These are phyloP conservation scores for Rhodophaea formosa DNA, from an alignment of 2,888 invertebrate species.

Conservation along the genomic window DNA sequence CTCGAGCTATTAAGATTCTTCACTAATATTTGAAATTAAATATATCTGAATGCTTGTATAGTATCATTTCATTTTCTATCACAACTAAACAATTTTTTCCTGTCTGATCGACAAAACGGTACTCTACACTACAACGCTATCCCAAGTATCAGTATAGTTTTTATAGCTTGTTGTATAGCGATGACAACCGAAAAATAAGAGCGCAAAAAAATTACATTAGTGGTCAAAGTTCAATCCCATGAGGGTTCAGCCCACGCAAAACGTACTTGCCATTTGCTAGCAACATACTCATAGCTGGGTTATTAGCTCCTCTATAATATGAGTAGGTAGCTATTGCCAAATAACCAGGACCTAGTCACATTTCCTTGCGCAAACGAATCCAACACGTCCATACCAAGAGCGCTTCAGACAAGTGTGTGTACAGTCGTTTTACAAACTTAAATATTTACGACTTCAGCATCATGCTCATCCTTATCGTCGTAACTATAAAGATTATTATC, in stretches of 20 bases:
- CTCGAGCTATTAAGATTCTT: neutral
- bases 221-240: neutral
- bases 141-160: no score
- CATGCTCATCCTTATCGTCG: constrained; percentile 15
- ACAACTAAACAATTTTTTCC: no score
- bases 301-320: constrained; percentile 19
- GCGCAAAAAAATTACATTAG: neutral
- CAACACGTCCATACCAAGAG: constrained; percentile 44
- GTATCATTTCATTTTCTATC: no score
- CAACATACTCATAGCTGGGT: neutral
- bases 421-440: constrained; percentile 20
- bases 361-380: constrained; percentile 51
- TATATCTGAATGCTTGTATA: neutral
- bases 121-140: no score
- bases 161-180: no score
- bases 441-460: constrained; percentile 14
- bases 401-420: constrained; percentile 34
- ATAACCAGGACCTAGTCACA: constrained; percentile 48
- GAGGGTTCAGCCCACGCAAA: no score
- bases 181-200: neutral
- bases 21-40: neutral
- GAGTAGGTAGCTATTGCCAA: constrained; percentile 44
- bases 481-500: constrained; percentile 26
- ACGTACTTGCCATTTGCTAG: neutral
- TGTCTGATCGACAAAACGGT: no score